phyloP scores from a whole-genome alignment of 2,797 vertebrate species.

The Toxotes lorentzi region DNA sequence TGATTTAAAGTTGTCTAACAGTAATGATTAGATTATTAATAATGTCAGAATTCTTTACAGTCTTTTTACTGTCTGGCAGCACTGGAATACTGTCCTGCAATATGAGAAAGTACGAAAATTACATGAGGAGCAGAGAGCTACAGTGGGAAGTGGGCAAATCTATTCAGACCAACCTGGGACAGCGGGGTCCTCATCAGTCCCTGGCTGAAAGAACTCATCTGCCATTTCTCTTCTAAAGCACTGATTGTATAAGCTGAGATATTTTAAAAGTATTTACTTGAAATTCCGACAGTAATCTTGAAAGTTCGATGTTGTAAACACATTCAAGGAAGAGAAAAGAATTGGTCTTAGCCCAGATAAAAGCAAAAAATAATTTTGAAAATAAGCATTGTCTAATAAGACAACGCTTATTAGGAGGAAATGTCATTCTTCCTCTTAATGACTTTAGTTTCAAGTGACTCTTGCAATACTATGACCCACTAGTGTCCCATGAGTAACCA shows the following conservation, averaged over 20 bases:
- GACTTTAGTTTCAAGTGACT: background rate
- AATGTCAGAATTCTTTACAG: background rate
- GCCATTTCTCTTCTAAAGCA: background rate
- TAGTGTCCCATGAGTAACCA: no score
- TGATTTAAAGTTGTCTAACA: background rate
- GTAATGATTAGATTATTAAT: background rate
- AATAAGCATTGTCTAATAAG: background rate
- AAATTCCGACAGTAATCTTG: background rate
- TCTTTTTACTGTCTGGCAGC: background rate
- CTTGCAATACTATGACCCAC: no score
- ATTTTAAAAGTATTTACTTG: background rate
- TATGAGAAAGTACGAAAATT: constrained; percentile 3
- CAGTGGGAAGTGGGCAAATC: background rate
- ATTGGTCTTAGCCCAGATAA: background rate
- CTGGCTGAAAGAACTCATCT: background rate
- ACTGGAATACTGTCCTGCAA: background rate
- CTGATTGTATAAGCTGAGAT: background rate
- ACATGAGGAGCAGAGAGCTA: background rate
- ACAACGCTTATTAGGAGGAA: background rate
- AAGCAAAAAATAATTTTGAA: background rate
- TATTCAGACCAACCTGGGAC: constrained; percentile 1
- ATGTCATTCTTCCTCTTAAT: background rate
- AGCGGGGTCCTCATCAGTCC: background rate
- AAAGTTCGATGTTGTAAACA: background rate
- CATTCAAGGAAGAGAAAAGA: no score